Evolutionary conservation across 2,113 vertebrate species (phyloP), one percentile per base, ranked within the genome.

Genomic region (Mesitornis unicolor): DNA sequence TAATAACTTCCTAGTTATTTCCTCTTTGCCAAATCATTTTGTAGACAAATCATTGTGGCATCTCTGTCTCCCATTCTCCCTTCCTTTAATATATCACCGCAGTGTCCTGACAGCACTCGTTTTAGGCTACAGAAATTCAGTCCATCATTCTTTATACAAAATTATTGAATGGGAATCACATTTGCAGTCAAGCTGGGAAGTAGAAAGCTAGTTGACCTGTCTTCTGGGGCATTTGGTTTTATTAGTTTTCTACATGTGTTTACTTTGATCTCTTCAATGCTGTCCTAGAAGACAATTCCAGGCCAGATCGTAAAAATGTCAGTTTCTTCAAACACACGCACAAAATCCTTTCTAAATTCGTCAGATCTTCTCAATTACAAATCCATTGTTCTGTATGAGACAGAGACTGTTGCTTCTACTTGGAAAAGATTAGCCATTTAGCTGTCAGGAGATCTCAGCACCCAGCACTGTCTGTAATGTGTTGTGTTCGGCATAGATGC

Each of bases 281-380:
- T 79, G 21, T 88, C 51, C 45, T 80, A 64, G 86, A 94, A 90
- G 43, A 75, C 0, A 0, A 67, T 89, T 90, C 43, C 13, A 29
- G 10, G 40, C 28, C 53, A 87, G 63, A 59, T 45, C 78, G 56
- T 95, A 95, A 96, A 95, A 94, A 48, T 54, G 31, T 61, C 78
- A 56, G 48, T 70, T 94, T 90, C 65, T 78, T 79, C 76, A 83
- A 91, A 80, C 35, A 92, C 0, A 0, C 73, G 48, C 60, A 70
- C 26, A 89, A 89, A 95, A 89, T 73, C 77, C 56, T 84, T 69
- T 80, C 89, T 89, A 87, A 90, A 85, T 96, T 92, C 90, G 50
- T 91, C 81, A 86, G 45, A 64, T 76, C 57, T 84, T 89, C 85
- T 91, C 85, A 93, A 84, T 93, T 81, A 82, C 42, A 71, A 76